phyloP scores from a whole-genome alignment of 1,140 invertebrate genomes.

The Pararge aegeria region DNA sequence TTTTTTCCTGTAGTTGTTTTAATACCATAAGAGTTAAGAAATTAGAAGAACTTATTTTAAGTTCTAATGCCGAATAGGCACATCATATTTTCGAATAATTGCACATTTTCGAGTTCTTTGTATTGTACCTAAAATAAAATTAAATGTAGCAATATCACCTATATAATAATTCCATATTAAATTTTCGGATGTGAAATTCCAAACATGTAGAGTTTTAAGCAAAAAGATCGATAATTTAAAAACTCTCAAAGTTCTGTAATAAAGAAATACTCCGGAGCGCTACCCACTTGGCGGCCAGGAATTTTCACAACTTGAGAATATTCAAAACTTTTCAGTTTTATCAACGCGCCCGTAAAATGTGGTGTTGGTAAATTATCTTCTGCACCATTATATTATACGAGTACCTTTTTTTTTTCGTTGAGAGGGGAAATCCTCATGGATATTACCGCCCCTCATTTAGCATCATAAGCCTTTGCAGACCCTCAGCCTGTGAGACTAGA shows the following conservation, averaged over 20 bases:
- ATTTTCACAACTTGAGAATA: slow-evolving; percentile 49
- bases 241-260: slow-evolving; percentile 58
- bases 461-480: too few species aligned
- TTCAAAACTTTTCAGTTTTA: slow-evolving; percentile 54
- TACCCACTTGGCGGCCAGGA: slow-evolving; percentile 44
- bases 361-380: slow-evolving; percentile 1
- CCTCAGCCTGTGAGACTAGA: too few species aligned
- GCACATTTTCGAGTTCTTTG: too few species aligned
- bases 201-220: slow-evolving; percentile 20
- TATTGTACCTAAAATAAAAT: too few species aligned
- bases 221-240: slow-evolving; percentile 60
- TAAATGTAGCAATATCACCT: not conserved
- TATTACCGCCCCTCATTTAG: too few species aligned
- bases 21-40: too few species aligned
- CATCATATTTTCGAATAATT: too few species aligned
- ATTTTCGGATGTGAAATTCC: not conserved
- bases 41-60: too few species aligned
- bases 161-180: not conserved
- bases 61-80: too few species aligned
- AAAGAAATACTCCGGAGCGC: slow-evolving; percentile 62
- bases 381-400: slow-evolving; percentile 16
- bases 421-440: too few species aligned
- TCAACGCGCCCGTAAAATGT: slow-evolving; percentile 33
- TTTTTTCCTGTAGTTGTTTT: too few species aligned
- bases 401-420: too few species aligned